phyloP scores from a whole-genome alignment of 2,888 invertebrate genomes.

The Crepidodera aurea region DNA sequence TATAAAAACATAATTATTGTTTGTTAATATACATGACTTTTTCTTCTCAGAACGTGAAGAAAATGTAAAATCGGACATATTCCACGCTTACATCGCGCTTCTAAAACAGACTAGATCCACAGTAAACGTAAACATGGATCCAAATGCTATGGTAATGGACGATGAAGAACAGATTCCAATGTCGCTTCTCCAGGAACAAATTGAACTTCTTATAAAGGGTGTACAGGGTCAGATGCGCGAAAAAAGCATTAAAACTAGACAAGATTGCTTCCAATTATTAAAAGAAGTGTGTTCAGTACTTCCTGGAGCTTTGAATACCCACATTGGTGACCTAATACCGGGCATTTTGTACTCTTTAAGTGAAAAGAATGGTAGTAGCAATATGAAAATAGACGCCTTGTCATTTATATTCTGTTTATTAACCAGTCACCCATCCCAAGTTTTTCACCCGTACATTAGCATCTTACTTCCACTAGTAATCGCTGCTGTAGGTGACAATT shows the following conservation, averaged over 20 bases:
- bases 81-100: constrained; percentile 94
- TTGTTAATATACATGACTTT: too few species aligned
- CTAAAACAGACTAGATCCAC: constrained; percentile 87
- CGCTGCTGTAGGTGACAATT: constrained; percentile 90
- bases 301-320: constrained; percentile 82
- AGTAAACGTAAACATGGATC: constrained; percentile 69
- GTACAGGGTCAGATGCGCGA: constrained; percentile 87
- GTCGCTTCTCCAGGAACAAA: constrained; percentile 67
- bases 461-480: constrained; percentile 86
- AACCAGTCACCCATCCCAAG: constrained; percentile 78
- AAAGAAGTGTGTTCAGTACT: constrained; percentile 89
- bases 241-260: constrained; percentile 86
- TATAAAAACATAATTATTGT: too few species aligned
- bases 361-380: constrained; percentile 93
- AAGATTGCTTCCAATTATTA: constrained; percentile 89
- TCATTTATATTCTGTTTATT: constrained; percentile 88
- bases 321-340: constrained; percentile 81
- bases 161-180: constrained; percentile 75
- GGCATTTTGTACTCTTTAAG: constrained; percentile 89
- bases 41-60: constrained; percentile 88
- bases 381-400: constrained; percentile 97
- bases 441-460: constrained; percentile 82
- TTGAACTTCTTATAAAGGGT: constrained; percentile 84
- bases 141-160: constrained; percentile 67
- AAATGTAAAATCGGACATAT: constrained; percentile 98